Conservation (phyloP, 2,888 invertebrate genomes). For the Hydrotaea cyrtoneurina region DNA sequence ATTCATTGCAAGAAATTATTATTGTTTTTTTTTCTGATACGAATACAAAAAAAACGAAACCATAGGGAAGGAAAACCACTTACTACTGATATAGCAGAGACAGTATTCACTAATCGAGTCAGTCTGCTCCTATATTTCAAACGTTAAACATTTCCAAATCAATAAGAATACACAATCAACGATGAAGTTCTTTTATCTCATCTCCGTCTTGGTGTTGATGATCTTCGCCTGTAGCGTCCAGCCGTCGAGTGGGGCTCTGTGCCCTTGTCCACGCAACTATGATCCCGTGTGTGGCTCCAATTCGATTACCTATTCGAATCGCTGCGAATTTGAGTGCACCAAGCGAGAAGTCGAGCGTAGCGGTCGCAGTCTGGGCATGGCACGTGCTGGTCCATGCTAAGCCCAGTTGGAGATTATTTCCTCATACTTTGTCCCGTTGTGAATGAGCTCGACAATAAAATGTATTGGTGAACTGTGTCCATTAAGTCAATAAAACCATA, state of each 20-base stretch:
- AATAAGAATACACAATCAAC: neutral
- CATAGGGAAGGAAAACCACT: constrained; percentile 1
- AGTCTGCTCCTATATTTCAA: constrained; percentile 58
- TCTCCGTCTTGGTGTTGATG: constrained; percentile 66
- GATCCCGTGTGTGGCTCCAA: constrained; percentile 76
- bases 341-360: constrained; percentile 68
- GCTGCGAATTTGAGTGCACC: constrained; percentile 74
- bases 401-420: neutral
- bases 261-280: constrained; percentile 75
- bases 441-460: neutral
- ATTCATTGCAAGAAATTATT: constrained; percentile 14
- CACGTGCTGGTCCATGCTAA: constrained; percentile 73
- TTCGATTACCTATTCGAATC: constrained; percentile 73
- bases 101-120: constrained; percentile 44
- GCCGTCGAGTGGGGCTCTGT: constrained; percentile 59
- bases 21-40: constrained; percentile 3
- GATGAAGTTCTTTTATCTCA: constrained; percentile 71
- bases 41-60: constrained; percentile 38
- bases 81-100: constrained; percentile 48
- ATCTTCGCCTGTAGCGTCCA: constrained; percentile 56
- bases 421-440: too few relatives aligned
- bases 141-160: constrained; percentile 64
- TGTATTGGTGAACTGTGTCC: neutral
- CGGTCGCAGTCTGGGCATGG: constrained; percentile 73
- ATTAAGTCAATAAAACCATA: neutral